A percentile compares a stretch with the other conserved stretches of the same genome.
These are phyloP conservation scores for Ivindomyrus marchei DNA, from an alignment of 2,113 vertebrate genomes.

Conservation along the genomic window DNA sequence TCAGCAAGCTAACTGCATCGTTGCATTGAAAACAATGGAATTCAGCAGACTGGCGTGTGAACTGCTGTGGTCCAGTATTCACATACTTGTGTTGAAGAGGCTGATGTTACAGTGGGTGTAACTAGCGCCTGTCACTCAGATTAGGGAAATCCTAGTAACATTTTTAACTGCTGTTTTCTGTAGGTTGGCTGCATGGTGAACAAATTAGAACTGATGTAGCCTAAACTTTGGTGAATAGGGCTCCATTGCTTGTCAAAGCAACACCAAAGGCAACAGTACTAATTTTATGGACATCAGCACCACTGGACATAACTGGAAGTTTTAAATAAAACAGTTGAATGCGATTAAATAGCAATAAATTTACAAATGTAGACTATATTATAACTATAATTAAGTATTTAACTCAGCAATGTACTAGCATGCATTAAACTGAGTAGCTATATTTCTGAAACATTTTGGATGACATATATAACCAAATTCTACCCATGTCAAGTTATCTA, in stretches of 20 bases:
- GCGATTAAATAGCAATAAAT: not conserved
- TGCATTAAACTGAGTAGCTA: not conserved
- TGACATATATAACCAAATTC: not conserved
- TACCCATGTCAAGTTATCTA: not conserved
- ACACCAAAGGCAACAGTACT: not conserved
- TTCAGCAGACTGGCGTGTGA: not conserved
- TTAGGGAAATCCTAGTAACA: not conserved
- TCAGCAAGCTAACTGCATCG: not conserved
- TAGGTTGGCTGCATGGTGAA: not conserved
- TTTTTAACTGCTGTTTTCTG: not conserved
- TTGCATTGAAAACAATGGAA: not conserved
- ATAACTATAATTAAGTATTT: not conserved
- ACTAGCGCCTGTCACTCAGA: not conserved
- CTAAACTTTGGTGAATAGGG: not conserved
- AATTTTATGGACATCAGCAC: not conserved
- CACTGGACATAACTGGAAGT: not conserved
- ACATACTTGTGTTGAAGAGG: not conserved
- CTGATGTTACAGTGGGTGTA: not conserved
- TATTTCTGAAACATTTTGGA: not conserved
- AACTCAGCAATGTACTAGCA: not conserved
- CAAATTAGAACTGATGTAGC: not conserved
- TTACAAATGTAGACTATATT: not conserved
- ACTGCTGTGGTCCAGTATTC: not conserved
- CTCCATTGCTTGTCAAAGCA: not conserved
- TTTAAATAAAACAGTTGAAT: not conserved